phyloP scores from a whole-genome alignment of 2,113 vertebrate species.

The Rhynchomys soricoides region DNA sequence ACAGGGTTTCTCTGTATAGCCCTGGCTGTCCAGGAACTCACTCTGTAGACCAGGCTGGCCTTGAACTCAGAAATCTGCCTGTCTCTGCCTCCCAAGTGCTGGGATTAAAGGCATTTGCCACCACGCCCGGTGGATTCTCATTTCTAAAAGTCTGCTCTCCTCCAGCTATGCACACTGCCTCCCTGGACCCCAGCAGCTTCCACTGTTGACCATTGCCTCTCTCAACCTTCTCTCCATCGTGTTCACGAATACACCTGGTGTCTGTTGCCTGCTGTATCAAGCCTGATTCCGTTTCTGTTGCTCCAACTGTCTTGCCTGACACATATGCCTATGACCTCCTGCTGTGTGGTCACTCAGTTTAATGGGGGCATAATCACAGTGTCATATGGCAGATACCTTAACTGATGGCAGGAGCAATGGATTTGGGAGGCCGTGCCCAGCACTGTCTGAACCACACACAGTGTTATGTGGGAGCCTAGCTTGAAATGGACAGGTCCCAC shows the following conservation, averaged over 20 bases:
- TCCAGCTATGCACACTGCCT: neutral
- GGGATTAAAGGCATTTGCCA: too few species aligned
- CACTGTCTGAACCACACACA: neutral
- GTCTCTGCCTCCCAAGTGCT: too few species aligned
- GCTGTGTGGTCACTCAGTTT: neutral
- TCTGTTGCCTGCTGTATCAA: neutral
- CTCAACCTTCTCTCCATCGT: neutral
- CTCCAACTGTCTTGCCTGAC: neutral
- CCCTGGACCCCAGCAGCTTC: too few species aligned
- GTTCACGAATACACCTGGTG: neutral
- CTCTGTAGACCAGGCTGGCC: too few species aligned
- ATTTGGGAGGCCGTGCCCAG: neutral
- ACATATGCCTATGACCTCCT: neutral
- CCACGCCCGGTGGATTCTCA: too few species aligned
- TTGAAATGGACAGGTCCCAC: neutral
- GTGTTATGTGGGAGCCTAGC: neutral
- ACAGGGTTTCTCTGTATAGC: too few species aligned
- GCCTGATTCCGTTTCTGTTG: neutral
- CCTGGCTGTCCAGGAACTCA: too few species aligned
- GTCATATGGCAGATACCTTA: neutral
- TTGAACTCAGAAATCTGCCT: too few species aligned
- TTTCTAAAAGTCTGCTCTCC: neutral
- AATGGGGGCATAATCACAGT: neutral
- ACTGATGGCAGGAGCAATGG: accelerated
- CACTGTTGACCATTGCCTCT: neutral